phyloP scores from a whole-genome alignment of 2,113 vertebrate genomes.

The Hippoglossus stenolepis region DNA sequence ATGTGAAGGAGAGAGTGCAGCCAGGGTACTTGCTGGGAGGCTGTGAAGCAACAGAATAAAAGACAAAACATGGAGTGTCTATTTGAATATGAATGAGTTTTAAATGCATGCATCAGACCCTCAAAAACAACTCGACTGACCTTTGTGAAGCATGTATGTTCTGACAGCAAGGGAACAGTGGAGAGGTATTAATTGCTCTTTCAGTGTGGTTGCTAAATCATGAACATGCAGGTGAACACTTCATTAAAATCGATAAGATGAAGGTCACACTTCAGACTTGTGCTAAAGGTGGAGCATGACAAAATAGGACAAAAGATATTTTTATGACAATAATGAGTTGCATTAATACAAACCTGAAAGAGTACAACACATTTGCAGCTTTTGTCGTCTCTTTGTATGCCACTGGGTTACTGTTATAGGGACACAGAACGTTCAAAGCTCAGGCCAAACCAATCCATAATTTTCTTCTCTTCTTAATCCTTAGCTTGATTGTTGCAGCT shows the following conservation, averaged over 20 bases:
- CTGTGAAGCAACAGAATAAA: slow-evolving; percentile 7
- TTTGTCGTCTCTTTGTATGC: background rate
- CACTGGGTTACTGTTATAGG: background rate
- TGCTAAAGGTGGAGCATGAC: background rate
- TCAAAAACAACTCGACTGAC: slow-evolving; percentile 16
- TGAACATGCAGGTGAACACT: slow-evolving; percentile 27
- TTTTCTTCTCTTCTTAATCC: too few species aligned
- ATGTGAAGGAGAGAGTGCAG: slow-evolving; percentile 13
- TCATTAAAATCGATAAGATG: slow-evolving; percentile 26
- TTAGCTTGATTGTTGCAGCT: too few species aligned
- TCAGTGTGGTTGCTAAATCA: slow-evolving; percentile 22
- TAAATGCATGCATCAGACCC: slow-evolving; percentile 8
- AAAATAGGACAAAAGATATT: background rate
- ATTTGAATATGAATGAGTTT: slow-evolving; percentile 45
- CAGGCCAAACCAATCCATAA: too few species aligned
- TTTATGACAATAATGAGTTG: background rate
- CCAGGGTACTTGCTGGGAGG: background rate
- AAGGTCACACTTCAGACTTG: slow-evolving; percentile 34
- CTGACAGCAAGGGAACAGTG: slow-evolving; percentile 24
- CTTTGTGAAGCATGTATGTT: slow-evolving; percentile 1
- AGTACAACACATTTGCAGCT: background rate
- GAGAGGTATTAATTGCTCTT: slow-evolving; percentile 2
- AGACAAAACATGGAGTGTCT: slow-evolving; percentile 9
- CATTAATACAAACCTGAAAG: background rate
- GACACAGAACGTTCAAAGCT: too few species aligned